A percentile compares a stretch with the other conserved stretches of the same genome.
phyloP scores from a whole-genome alignment of 2,888 invertebrate species.

The Dascillus cervinus region DNA sequence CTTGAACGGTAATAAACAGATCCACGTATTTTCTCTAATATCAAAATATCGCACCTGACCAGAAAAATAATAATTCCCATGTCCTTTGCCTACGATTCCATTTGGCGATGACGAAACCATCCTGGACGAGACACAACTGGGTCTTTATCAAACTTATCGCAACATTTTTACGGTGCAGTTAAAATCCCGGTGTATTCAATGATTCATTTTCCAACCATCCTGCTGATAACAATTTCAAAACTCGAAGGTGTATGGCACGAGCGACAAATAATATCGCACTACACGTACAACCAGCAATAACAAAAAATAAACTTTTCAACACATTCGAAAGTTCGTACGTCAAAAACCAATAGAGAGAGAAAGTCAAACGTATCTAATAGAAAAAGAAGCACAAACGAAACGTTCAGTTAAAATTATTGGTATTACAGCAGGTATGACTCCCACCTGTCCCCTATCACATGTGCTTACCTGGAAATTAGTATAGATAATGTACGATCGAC shows the following conservation, averaged over 20 bases:
- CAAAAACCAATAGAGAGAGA: too few species aligned
- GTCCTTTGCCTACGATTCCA: constrained; percentile 8
- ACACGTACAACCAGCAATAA: too few species aligned
- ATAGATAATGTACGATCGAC: constrained; percentile 5
- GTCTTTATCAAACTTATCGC: too few species aligned
- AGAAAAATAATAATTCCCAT: constrained; percentile 12
- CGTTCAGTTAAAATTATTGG: constrained; percentile 12
- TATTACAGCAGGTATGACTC: constrained; percentile 16
- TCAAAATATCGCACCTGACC: constrained; percentile 11
- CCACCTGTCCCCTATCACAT: constrained; percentile 15
- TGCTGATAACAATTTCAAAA: too few species aligned
- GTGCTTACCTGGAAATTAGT: constrained; percentile 10
- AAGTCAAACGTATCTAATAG: constrained; percentile 6
- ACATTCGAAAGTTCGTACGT: too few species aligned
- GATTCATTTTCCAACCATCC: too few species aligned
- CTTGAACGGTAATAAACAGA: constrained; percentile 13
- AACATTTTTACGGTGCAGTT: too few species aligned
- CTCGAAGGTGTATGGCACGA: too few species aligned
- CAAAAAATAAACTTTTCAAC: constrained; percentile 4
- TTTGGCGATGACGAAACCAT: constrained; percentile 12
- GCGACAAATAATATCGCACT: too few species aligned
- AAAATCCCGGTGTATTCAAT: too few species aligned
- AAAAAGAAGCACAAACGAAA: constrained; percentile 7
- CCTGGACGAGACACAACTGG: too few species aligned
- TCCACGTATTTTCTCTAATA: constrained; percentile 3